These are phyloP conservation scores for Desmodus rotundus DNA, from an alignment of 2,113 vertebrate genomes.

Conservation along the genomic window DNA sequence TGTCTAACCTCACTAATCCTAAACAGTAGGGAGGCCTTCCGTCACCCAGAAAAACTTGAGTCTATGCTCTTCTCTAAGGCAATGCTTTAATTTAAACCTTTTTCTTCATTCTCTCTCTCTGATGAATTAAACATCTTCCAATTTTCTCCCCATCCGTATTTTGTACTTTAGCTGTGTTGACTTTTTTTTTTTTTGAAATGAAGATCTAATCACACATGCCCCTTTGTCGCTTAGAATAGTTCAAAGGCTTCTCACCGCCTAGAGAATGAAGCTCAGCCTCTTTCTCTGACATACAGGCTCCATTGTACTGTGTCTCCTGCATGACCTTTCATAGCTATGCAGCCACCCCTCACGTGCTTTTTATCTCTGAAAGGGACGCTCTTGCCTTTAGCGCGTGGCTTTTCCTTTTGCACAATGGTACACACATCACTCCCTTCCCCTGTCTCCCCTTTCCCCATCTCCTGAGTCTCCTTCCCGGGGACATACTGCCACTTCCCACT, in stretches of 20 bases:
- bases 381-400: neutral
- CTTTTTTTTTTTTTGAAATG: neutral
- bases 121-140: neutral
- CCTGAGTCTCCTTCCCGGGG: rapidly evolving
- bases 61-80: neutral
- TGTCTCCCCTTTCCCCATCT: rapidly evolving
- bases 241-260: neutral
- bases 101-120: neutral
- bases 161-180: neutral
- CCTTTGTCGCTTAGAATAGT: neutral
- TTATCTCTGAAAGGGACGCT: neutral
- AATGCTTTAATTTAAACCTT: neutral
- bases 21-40: neutral
- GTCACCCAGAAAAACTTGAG: neutral
- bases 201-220: neutral
- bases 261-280: neutral
- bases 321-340: neutral
- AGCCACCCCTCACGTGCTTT: neutral
- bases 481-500: rapidly evolving
- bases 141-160: neutral
- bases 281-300: neutral
- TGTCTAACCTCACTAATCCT: neutral
- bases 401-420: neutral
- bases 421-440: rapidly evolving
- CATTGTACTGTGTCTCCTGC: neutral